Evolutionary conservation across 2,888 invertebrate genomes (phyloP).

Genomic region (Perizoma affinitatum): DNA sequence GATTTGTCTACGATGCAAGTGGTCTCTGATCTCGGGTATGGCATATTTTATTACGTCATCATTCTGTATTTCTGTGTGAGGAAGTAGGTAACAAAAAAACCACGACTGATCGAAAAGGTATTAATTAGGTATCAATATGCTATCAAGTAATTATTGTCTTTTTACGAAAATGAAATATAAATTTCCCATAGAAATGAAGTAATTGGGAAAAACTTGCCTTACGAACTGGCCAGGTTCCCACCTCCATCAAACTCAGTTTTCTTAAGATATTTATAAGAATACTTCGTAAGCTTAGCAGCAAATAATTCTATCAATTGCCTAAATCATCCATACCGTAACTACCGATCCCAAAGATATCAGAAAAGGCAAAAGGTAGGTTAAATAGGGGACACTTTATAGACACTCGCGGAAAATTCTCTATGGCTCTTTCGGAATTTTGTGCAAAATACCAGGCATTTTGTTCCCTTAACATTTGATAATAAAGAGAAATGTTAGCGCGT

Average conservation of each 20-base stretch:
- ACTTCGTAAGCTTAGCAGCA: background rate
- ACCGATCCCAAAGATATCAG: slow-evolving; percentile 30
- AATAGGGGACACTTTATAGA: slow-evolving; percentile 32
- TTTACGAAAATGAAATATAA: too few relatives aligned
- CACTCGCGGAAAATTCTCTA: slow-evolving; percentile 32
- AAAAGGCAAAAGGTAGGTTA: slow-evolving; percentile 32
- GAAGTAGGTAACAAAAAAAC: too few relatives aligned
- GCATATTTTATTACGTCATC: slow-evolving; percentile 19
- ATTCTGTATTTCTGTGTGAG: background rate
- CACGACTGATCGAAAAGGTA: too few relatives aligned
- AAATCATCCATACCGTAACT: slow-evolving; percentile 18
- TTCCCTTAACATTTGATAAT: slow-evolving; percentile 34
- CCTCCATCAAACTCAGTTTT: too few relatives aligned
- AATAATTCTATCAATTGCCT: slow-evolving; percentile 6
- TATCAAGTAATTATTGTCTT: too few relatives aligned
- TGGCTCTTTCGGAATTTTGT: slow-evolving; percentile 32
- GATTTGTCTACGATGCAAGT: slow-evolving; percentile 27
- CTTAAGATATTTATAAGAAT: too few relatives aligned
- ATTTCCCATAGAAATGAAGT: too few relatives aligned
- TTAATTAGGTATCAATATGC: too few relatives aligned
- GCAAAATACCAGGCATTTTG: slow-evolving; percentile 38
- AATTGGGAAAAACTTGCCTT: too few relatives aligned
- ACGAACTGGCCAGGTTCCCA: too few relatives aligned
- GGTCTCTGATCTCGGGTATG: slow-evolving; percentile 12
- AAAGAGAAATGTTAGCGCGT: slow-evolving; percentile 33